These are phyloP conservation scores for Apodemus agrarius DNA, from an alignment of 2,797 vertebrate genomes.

Conservation along the genomic window DNA sequence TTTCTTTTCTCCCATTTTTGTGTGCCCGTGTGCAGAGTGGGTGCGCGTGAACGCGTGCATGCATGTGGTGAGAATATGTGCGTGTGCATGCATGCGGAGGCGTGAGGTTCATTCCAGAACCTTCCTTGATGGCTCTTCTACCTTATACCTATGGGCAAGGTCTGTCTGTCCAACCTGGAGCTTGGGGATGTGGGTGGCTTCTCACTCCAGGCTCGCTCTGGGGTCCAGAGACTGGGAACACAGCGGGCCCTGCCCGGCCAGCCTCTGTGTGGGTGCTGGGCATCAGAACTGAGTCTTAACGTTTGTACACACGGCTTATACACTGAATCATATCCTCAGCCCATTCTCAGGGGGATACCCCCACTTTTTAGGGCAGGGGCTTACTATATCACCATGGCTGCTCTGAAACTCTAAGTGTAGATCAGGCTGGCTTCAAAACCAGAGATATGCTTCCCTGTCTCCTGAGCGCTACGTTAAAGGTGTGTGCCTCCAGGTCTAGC, in stretches of 20 bases:
- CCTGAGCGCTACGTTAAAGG: not conserved
- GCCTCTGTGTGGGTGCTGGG: not conserved
- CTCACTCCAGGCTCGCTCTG: not conserved
- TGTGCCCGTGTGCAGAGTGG: no score
- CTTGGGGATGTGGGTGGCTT: not conserved
- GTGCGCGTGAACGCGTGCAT: not conserved
- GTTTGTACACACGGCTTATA: not conserved
- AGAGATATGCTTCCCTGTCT: no score
- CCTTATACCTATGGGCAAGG: no score
- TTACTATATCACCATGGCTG: not conserved
- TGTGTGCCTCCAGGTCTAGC: not conserved
- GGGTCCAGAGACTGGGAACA: not conserved
- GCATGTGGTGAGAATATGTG: no score
- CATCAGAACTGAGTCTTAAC: not conserved
- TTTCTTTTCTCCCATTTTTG: not conserved
- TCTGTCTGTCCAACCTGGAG: not conserved
- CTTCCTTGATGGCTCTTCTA: not conserved
- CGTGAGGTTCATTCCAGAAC: not conserved
- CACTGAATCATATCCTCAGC: not conserved
- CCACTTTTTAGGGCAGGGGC: not conserved
- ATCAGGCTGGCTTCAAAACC: not conserved
- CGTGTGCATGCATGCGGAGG: not conserved
- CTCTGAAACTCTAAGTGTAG: not conserved
- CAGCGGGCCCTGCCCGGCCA: not conserved
- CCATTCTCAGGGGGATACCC: not conserved